A percentile compares a stretch with the other conserved stretches of the same genome.
Evolutionary conservation across 2,797 vertebrate species (phyloP).

Genomic region (Sandelia bainsii): DNA sequence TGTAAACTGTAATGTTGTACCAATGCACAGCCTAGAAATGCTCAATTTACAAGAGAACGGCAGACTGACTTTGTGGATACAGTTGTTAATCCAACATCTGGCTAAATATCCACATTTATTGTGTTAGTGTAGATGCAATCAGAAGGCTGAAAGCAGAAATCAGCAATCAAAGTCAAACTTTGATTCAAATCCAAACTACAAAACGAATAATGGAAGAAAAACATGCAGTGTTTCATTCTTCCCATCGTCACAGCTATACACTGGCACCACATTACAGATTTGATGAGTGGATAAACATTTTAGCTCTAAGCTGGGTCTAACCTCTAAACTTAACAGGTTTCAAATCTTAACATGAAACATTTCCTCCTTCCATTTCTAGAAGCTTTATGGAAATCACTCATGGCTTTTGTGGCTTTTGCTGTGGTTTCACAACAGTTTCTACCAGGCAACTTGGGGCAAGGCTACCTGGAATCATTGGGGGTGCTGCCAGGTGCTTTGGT

Average conservation of each 20-base stretch:
- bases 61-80: not conserved
- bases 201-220: not conserved
- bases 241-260: not conserved
- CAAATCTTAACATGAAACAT: conserved; percentile 25
- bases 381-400: not conserved
- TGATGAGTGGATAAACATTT: not conserved
- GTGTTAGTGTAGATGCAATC: conserved; percentile 19
- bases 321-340: not conserved
- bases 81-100: conserved; percentile 3
- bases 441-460: conserved; percentile 55
- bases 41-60: not conserved
- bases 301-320: too few species aligned
- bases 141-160: conserved; percentile 12
- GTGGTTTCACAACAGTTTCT: conserved; percentile 38
- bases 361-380: conserved; percentile 16
- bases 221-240: not conserved
- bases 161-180: not conserved
- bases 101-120: not conserved
- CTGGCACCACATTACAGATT: not conserved
- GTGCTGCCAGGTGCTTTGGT: conserved; percentile 88
- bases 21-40: conserved; percentile 6
- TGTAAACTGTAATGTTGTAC: not conserved
- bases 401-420: conserved; percentile 6
- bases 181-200: not conserved
- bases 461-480: conserved; percentile 97